Evolutionary conservation across 1,140 invertebrate genomes (phyloP).

Genomic region (Dreissena rostriformis): DNA sequence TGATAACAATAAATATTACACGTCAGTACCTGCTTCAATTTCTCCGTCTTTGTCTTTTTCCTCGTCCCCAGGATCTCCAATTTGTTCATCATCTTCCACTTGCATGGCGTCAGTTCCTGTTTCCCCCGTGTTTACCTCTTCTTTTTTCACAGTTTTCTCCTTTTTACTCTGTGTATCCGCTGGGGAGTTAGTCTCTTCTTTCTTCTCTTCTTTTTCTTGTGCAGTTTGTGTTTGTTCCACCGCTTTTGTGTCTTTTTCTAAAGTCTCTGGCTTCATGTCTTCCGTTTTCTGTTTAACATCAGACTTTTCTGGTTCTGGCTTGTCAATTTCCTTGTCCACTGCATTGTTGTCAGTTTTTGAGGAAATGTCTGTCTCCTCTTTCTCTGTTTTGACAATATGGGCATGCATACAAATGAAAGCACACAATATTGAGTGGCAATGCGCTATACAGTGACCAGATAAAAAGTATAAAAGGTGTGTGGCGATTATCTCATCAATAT

Average conservation of each 20-base stretch:
- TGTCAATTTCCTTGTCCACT: conserved; percentile 1
- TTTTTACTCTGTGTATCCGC: not conserved
- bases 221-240: conserved; percentile 14
- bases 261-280: not conserved
- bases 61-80: not conserved
- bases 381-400: too few relatives aligned
- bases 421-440: not conserved
- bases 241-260: conserved; percentile 3
- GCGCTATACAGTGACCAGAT: too few relatives aligned
- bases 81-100: conserved; percentile 14
- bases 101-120: not conserved
- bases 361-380: too few relatives aligned
- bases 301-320: not conserved
- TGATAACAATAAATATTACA: not conserved
- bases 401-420: not conserved
- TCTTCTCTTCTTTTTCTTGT: conserved; percentile 1
- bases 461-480: not conserved
- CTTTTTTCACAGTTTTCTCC: conserved; percentile 15
- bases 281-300: not conserved
- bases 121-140: conserved; percentile 22
- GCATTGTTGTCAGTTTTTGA: not conserved
- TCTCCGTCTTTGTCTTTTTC: conserved; percentile 44
- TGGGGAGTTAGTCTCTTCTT: not conserved
- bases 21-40: conserved; percentile 41
- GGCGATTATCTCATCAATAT: too few relatives aligned